Evolutionary conservation across 2,888 invertebrate genomes (phyloP).

Genomic region (Bibio marci): DNA sequence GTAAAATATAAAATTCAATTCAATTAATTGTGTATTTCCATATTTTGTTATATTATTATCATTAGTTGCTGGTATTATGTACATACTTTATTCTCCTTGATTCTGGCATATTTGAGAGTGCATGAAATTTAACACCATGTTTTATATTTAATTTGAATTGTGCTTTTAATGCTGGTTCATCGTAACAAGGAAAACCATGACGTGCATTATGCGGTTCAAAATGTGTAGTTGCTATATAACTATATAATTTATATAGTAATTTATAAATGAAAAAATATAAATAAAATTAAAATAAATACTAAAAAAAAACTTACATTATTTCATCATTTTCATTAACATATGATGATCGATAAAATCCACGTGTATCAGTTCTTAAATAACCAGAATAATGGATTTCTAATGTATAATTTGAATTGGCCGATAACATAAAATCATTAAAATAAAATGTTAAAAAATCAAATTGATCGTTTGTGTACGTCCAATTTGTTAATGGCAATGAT

Average conservation of each 20-base stretch:
- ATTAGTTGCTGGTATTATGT: no score
- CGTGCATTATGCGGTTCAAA: slow-evolving; percentile 50
- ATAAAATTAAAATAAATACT: no score
- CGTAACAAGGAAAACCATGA: slow-evolving; percentile 59
- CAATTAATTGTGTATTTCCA: background rate
- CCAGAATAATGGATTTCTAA: slow-evolving; percentile 39
- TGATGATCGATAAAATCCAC: slow-evolving; percentile 44
- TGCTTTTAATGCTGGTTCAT: slow-evolving; percentile 55
- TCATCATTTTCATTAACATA: slow-evolving; percentile 33
- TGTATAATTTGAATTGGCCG: slow-evolving; percentile 20
- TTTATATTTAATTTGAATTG: slow-evolving; percentile 44
- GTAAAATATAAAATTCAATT: background rate
- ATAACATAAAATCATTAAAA: background rate
- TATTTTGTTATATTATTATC: no score
- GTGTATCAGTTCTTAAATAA: slow-evolving; percentile 36
- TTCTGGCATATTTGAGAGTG: slow-evolving; percentile 26
- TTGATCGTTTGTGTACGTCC: background rate
- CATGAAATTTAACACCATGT: slow-evolving; percentile 28
- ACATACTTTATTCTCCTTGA: no score
- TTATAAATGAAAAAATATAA: no score
- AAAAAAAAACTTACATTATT: slow-evolving; percentile 29
- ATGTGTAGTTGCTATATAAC: slow-evolving; percentile 42
- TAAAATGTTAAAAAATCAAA: slow-evolving; percentile 1
- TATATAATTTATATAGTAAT: slow-evolving; percentile 8
- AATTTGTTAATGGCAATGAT: no score